Conservation (phyloP, 2,113 vertebrate genomes). For the Grammomys surdaster region DNA sequence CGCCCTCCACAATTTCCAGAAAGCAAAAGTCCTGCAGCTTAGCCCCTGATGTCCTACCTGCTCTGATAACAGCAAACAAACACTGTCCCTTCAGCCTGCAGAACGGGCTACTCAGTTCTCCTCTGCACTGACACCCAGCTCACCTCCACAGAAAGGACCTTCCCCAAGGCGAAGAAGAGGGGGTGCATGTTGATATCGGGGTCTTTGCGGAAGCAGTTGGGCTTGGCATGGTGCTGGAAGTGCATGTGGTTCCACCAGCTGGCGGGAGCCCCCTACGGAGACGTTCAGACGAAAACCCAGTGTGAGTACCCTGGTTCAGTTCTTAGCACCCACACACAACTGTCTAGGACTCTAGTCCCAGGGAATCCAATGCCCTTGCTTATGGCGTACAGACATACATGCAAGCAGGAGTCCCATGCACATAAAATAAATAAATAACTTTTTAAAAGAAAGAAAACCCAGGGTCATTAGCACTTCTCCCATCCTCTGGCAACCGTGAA, state of each 20-base stretch:
- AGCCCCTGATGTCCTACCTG: background rate
- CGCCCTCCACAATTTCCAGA: background rate
- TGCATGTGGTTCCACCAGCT: slow-evolving; percentile 93
- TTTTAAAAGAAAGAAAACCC: background rate
- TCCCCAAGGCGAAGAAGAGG: slow-evolving; percentile 90
- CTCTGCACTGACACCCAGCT: slow-evolving; percentile 15
- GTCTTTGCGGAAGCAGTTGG: slow-evolving; percentile 92
- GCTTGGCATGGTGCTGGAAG: slow-evolving; percentile 92
- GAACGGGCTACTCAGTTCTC: background rate
- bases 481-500: accelerated
- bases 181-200: slow-evolving; percentile 92
- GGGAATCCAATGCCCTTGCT: background rate
- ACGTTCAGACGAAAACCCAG: background rate
- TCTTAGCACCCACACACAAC: background rate
- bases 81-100: background rate
- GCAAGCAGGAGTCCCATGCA: background rate
- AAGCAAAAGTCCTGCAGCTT: accelerated
- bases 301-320: background rate
- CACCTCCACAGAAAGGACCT: slow-evolving; percentile 90
- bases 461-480: no score
- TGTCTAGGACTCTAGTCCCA: background rate
- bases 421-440: background rate
- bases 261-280: slow-evolving; percentile 89
- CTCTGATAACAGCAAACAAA: no score
- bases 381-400: background rate